Evolutionary conservation across 2,113 vertebrate genomes (phyloP).

Genomic region (Phoxinus phoxinus): DNA sequence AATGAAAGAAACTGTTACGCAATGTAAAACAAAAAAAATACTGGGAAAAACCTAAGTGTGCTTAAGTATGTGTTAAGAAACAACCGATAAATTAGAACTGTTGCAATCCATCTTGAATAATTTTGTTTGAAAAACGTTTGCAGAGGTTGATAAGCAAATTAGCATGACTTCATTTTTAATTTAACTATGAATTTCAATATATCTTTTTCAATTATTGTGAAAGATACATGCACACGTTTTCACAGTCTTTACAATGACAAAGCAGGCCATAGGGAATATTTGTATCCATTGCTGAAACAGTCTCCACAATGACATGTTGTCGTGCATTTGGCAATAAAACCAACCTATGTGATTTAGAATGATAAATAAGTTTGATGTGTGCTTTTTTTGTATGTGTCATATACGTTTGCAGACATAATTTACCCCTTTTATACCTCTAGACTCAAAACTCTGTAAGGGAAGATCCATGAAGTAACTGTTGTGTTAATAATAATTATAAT

Average conservation of each 20-base stretch:
- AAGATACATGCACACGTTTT: not conserved
- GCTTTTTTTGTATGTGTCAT: not conserved
- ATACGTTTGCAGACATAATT: not conserved
- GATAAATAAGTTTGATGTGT: not conserved
- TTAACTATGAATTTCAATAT: not conserved
- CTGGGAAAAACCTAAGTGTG: slow-evolving; percentile 8
- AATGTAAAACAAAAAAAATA: not conserved
- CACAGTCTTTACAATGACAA: not conserved
- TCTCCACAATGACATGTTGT: not conserved
- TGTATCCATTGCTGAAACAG: not conserved
- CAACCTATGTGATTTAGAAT: not conserved
- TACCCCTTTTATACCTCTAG: no score
- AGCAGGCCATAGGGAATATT: not conserved
- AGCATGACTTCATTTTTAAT: not conserved
- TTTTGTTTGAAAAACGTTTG: no score
- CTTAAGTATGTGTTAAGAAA: not conserved
- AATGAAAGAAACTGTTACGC: slow-evolving; percentile 33
- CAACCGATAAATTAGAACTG: not conserved
- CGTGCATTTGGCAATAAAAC: not conserved
- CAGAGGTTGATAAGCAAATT: not conserved
- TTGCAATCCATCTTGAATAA: not conserved
- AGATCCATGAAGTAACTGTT: not conserved
- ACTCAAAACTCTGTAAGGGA: not conserved
- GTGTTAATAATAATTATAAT: not conserved
- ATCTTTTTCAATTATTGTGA: not conserved